These are phyloP conservation scores for Cantharis lateralis DNA, from an alignment of 2,888 invertebrate genomes.

Conservation along the genomic window DNA sequence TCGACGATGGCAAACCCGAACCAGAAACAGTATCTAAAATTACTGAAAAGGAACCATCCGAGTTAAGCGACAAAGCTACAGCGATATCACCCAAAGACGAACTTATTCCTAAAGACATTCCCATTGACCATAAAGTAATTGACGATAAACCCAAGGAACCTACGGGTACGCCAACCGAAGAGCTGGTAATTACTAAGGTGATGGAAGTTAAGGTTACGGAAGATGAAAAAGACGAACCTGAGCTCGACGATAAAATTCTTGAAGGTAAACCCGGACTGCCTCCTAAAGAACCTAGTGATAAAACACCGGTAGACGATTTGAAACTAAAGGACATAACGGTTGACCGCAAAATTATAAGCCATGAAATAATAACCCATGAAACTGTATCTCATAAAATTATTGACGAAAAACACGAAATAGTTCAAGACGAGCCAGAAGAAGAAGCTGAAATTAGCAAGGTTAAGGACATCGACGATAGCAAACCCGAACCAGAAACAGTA, in stretches of 20 bases:
- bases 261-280: not conserved
- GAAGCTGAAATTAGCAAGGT: not conserved
- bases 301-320: not conserved
- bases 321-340: not conserved
- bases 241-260: not conserved
- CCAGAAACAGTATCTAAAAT: no score
- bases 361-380: no score
- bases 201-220: not conserved
- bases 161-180: not conserved
- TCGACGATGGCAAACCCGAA: no score
- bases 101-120: not conserved
- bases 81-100: conserved; percentile 9
- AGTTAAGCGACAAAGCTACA: no score
- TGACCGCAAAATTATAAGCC: no score
- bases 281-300: not conserved
- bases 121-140: not conserved
- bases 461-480: not conserved
- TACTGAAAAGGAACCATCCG: no score
- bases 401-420: no score
- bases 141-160: not conserved
- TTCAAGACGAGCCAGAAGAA: not conserved
- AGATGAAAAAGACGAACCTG: not conserved
- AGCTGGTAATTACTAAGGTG: not conserved
- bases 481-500: not conserved
- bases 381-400: no score